A percentile compares a stretch with the other conserved stretches of the same genome.
phyloP scores from a whole-genome alignment of 2,888 invertebrate species.

The Troides aeacus region DNA sequence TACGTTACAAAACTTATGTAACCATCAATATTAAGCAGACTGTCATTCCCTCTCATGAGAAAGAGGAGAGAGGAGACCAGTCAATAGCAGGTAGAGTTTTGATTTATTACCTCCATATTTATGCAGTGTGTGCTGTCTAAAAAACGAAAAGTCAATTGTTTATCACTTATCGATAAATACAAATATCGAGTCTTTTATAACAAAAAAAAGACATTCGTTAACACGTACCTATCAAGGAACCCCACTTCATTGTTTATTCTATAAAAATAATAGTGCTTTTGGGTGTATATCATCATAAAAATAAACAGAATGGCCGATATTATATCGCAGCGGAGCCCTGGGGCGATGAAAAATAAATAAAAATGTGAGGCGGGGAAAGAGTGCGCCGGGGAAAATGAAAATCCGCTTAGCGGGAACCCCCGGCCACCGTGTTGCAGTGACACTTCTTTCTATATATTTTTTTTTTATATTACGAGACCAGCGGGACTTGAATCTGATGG shows the following conservation, averaged over 20 bases:
- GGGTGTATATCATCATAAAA: conserved; percentile 67
- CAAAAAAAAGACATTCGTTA: conserved; percentile 14
- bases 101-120: no score
- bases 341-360: conserved; percentile 78
- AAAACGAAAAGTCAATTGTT: no score
- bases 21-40: no score
- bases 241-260: conserved; percentile 53
- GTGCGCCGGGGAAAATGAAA: conserved; percentile 64
- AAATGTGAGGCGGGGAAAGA: conserved; percentile 51
- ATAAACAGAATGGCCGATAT: conserved; percentile 71
- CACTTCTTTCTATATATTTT: no score
- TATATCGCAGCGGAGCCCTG: conserved; percentile 60
- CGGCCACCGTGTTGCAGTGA: conserved; percentile 47
- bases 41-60: no score
- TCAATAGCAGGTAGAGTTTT: no score
- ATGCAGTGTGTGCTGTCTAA: no score
- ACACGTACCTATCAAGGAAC: conserved; percentile 30
- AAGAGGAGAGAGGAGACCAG: no score
- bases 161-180: no score
- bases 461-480: no score
- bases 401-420: conserved; percentile 71
- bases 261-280: conserved; percentile 68
- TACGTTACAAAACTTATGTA: no score
- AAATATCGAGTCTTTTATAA: background rate
- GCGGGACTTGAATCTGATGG: no score